These are phyloP conservation scores for Hydrotaea diabolus DNA, from an alignment of 2,888 invertebrate species.

Conservation along the genomic window DNA sequence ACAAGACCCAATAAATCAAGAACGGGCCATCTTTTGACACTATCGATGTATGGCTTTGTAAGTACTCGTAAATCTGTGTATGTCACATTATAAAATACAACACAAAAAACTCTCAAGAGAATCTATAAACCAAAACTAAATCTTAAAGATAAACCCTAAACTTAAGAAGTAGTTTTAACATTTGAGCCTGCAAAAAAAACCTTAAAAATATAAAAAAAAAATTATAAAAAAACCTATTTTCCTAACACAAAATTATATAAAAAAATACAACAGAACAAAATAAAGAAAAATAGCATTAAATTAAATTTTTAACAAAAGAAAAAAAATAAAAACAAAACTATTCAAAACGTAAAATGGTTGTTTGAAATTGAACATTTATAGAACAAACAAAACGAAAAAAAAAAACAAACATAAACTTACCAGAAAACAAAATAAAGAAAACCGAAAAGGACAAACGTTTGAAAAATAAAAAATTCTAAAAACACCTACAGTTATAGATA, in stretches of 20 bases:
- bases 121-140: constrained; percentile 28
- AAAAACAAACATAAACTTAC: constrained; percentile 57
- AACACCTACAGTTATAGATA: constrained; percentile 19
- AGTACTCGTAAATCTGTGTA: not conserved
- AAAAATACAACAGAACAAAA: constrained; percentile 13
- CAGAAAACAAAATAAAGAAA: constrained; percentile 34
- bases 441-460: constrained; percentile 49
- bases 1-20: too few species aligned
- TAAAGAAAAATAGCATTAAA: constrained; percentile 12
- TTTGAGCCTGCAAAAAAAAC: constrained; percentile 60
- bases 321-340: constrained; percentile 17
- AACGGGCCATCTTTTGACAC: not conserved
- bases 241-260: constrained; percentile 42
- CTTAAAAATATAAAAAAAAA: constrained; percentile 45
- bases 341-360: constrained; percentile 57
- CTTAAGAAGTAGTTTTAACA: constrained; percentile 57
- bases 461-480: constrained; percentile 59
- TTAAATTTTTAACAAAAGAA: constrained; percentile 40
- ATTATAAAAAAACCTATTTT: constrained; percentile 56
- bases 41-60: not conserved
- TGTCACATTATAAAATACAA: not conserved
- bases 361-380: constrained; percentile 44
- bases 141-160: constrained; percentile 17
- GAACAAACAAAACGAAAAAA: not conserved
- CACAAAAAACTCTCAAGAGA: constrained; percentile 25